phyloP scores from a whole-genome alignment of 64 coral and sea anemone species.

The Pachyseris speciosa region DNA sequence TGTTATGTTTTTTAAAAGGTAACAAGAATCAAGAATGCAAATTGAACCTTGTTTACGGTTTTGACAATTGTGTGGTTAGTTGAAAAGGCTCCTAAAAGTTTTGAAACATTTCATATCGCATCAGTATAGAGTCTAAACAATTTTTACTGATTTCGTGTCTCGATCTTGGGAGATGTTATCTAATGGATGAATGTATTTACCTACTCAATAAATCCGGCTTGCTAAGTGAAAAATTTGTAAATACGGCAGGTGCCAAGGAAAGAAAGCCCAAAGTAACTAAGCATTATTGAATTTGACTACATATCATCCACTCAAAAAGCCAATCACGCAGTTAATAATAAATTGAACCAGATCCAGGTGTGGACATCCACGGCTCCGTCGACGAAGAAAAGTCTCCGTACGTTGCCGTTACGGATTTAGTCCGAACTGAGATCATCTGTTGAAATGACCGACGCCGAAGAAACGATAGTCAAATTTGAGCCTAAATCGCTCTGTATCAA shows the following conservation, averaged over 20 bases:
- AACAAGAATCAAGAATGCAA: too few species aligned
- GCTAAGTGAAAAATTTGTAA: background rate
- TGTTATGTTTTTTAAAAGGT: too few species aligned
- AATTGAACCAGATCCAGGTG: background rate
- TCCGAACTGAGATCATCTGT: background rate
- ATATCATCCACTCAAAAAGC: too few species aligned
- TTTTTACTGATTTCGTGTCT: too few species aligned
- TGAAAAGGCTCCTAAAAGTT: background rate
- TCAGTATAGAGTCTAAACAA: too few species aligned
- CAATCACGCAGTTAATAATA: background rate
- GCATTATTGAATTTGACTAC: background rate
- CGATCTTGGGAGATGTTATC: too few species aligned
- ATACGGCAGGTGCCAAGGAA: background rate
- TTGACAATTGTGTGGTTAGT: background rate
- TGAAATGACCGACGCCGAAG: constrained; percentile 35
- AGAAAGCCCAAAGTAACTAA: background rate
- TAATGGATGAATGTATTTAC: too few species aligned
- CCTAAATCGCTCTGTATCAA: constrained; percentile 78
- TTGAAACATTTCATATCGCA: background rate
- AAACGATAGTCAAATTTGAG: constrained; percentile 68
- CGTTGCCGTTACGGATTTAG: background rate
- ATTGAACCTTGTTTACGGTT: background rate
- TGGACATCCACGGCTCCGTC: background rate
- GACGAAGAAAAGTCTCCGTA: too few species aligned
- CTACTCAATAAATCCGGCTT: background rate